Percentiles rank a stretch among this genome's conserved stretches.
phyloP scores from a whole-genome alignment of 2,113 vertebrate genomes.

The Drymodes brunneopygia region DNA sequence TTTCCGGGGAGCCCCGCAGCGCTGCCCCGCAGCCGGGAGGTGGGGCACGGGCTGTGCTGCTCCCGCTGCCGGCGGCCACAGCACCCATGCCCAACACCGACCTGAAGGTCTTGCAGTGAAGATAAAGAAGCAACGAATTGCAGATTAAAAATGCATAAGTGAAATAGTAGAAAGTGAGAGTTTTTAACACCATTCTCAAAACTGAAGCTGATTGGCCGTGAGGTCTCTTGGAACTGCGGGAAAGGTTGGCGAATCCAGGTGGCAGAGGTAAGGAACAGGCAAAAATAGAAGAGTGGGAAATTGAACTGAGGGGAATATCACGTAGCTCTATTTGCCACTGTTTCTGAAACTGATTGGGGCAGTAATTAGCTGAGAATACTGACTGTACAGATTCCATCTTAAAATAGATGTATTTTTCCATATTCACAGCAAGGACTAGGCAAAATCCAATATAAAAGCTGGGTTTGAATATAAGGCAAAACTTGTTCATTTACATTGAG shows the following conservation, averaged over 20 bases:
- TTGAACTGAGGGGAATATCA: neutral
- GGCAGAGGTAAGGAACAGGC: neutral
- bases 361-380: neutral
- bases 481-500: neutral
- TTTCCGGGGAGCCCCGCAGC: neutral
- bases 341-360: neutral
- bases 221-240: neutral
- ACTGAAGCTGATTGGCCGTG: neutral
- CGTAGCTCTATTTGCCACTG: neutral
- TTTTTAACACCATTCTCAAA: neutral
- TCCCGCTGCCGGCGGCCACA: accelerated
- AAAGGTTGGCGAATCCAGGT: neutral
- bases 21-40: slow-evolving; percentile 1
- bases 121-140: neutral
- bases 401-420: neutral
- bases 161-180: neutral
- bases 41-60: slow-evolving; percentile 18
- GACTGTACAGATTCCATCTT: neutral
- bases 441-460: neutral
- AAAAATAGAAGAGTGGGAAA: neutral
- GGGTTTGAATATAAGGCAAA: neutral
- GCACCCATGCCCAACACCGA: accelerated
- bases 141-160: neutral
- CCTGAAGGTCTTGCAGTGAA: accelerated
- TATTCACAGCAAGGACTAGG: neutral